Evolutionary conservation across 2,888 invertebrate genomes (phyloP), one percentile per base, ranked within the genome.

Genomic region (Nasonovia ribisnigri): DNA sequence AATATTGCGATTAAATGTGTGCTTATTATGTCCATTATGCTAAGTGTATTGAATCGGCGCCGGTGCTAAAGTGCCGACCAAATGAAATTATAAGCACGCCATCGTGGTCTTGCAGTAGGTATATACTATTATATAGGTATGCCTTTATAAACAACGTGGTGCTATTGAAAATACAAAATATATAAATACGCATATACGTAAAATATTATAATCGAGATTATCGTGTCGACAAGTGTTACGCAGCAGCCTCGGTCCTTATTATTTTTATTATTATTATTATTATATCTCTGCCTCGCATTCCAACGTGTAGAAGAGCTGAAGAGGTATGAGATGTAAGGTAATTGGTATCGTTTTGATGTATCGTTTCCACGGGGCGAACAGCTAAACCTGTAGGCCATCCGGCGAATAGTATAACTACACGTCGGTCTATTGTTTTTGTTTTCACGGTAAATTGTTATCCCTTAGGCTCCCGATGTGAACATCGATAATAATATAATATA

Each of bases 1-100:
- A 91, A 84, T 51, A 87, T 86, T 46, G 46, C 92, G 86, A 60
- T 92, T 86, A 84, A 86, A 57, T 77, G 77, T 36, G 77, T 36
- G 77, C 77, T 77, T 77, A 77, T 77, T 36, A 36, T 77, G 77
- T 77, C 36, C 77, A 77, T 77, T 77, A 77, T 77, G 36, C n/a
- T 77, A 77, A 77, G 77, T 36, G 77, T 77, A 77, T 77, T 36
- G 77, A 77, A 77, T 77, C 36, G 36, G 20, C 36, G 16, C 16
- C 67, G n/a, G 36, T 20, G n/a, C n/a, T n/a, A 36, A 77, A 77
- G 77, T 77, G 77, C 16, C 77, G 77, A 77, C 77, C 36, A 77
- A 77, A 77, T 77, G 77, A 36, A 77, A 77, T 77, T 77, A 77
- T 77, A 20, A 77, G 36, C 77, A 77, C 77, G 77, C 77, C 77